A percentile compares a stretch with the other conserved stretches of the same genome.
Conservation (phyloP, 2,888 invertebrate species). For the Troides oblongomaculatus region DNA sequence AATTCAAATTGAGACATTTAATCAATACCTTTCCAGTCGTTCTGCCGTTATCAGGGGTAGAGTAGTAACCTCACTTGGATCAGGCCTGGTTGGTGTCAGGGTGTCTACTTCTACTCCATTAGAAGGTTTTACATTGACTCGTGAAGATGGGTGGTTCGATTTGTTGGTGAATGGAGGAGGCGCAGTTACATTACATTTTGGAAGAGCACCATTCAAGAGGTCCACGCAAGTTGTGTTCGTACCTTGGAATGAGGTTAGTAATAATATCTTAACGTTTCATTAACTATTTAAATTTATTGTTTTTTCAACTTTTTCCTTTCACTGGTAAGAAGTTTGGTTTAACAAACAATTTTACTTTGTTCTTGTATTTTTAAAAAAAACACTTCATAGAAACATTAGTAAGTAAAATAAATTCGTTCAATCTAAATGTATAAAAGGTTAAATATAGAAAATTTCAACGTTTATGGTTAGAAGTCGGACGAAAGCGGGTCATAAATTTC, state of each 20-base stretch:
- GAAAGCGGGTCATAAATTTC: not conserved
- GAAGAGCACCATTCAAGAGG: conserved; percentile 93
- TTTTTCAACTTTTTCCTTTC: too few species aligned
- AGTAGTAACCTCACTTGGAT: conserved; percentile 93
- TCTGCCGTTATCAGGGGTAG: conserved; percentile 98
- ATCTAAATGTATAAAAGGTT: too few species aligned
- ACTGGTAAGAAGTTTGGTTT: too few species aligned
- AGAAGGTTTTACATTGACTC: conserved; percentile 96
- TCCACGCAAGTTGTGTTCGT: conserved; percentile 94
- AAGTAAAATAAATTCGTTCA: too few species aligned
- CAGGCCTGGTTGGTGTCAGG: conserved; percentile 96
- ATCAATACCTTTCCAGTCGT: conserved; percentile 83
- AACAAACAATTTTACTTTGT: too few species aligned
- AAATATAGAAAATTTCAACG: too few species aligned
- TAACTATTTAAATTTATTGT: too few species aligned
- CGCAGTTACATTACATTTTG: conserved; percentile 96
- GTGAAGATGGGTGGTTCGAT: conserved; percentile 98
- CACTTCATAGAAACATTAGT: too few species aligned
- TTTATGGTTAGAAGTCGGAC: not conserved
- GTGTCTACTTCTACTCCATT: conserved; percentile 96
- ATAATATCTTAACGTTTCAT: too few species aligned
- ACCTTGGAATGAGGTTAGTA: conserved; percentile 94
- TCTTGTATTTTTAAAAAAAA: too few species aligned
- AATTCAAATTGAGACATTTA: conserved; percentile 7
- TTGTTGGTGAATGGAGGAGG: conserved; percentile 99